These are phyloP conservation scores for Drosophila nigricruria DNA, from an alignment of 2,888 invertebrate species.

Conservation along the genomic window DNA sequence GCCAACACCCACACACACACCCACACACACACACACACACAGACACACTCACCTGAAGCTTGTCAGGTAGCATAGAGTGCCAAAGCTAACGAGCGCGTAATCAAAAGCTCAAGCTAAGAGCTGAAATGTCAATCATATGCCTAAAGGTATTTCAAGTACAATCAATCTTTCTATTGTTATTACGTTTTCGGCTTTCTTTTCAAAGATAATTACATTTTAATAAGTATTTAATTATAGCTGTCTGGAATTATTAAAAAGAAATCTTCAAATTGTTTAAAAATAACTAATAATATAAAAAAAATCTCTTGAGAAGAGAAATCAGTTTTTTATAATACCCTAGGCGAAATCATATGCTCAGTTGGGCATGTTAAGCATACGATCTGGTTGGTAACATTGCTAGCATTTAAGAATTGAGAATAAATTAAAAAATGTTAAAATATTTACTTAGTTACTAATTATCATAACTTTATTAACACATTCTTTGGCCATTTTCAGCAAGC, in stretches of 20 bases:
- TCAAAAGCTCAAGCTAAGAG: conserved; percentile 14
- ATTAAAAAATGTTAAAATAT: neutral
- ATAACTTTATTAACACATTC: neutral
- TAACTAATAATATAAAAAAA: neutral
- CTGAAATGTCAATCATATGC: conserved; percentile 13
- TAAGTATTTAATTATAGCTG: conserved; percentile 9
- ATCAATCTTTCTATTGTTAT: conserved; percentile 8
- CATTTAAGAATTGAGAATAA: no score
- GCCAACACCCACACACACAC: neutral
- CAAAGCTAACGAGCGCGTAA: conserved; percentile 20
- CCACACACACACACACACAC: conserved; percentile 7
- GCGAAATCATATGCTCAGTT: neutral
- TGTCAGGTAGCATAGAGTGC: neutral
- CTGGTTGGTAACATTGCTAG: neutral
- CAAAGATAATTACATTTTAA: conserved; percentile 8
- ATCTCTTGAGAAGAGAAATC: neutral
- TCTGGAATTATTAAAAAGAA: neutral
- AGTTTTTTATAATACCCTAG: neutral
- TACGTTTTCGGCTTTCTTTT: no score
- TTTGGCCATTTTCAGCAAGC: neutral
- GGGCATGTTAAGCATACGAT: neutral
- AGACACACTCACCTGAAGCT: conserved; percentile 12
- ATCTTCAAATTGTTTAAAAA: neutral
- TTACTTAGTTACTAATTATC: neutral
- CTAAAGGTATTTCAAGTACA: conserved; percentile 12